These are phyloP conservation scores for Drosophila formosana DNA, from an alignment of 2,888 invertebrate species.

Conservation along the genomic window DNA sequence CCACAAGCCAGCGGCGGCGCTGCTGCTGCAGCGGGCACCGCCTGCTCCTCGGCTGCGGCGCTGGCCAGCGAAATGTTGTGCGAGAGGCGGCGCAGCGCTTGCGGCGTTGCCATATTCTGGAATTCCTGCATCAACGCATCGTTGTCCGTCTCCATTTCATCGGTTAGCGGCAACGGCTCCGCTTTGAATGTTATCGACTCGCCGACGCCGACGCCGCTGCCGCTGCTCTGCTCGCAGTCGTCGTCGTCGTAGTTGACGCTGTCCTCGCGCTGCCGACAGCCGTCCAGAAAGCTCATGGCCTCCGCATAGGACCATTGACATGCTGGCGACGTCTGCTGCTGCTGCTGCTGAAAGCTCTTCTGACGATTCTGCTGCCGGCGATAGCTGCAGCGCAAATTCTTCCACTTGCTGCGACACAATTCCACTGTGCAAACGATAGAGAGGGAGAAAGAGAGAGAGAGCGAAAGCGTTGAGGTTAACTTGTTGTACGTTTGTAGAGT, in stretches of 20 bases:
- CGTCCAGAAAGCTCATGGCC: slow-evolving; percentile 63
- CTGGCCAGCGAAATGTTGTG: slow-evolving; percentile 70
- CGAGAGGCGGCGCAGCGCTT: slow-evolving; percentile 76
- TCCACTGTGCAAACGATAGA: slow-evolving; percentile 61
- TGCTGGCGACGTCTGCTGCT: slow-evolving; percentile 34
- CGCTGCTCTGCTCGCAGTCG: slow-evolving; percentile 25
- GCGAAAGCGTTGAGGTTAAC: slow-evolving; percentile 9
- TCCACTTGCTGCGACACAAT: slow-evolving; percentile 82
- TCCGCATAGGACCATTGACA: slow-evolving; percentile 56
- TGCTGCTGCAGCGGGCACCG: background rate
- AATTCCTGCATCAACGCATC: slow-evolving; percentile 78
- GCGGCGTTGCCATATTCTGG: slow-evolving; percentile 76
- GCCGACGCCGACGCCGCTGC: too few relatives aligned
- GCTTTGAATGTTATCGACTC: slow-evolving; percentile 51
- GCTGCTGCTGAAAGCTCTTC: slow-evolving; percentile 26
- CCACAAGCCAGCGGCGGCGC: background rate
- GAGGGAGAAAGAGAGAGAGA: slow-evolving; percentile 5
- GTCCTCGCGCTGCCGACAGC: slow-evolving; percentile 33
- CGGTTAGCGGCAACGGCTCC: slow-evolving; percentile 34
- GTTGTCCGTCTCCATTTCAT: slow-evolving; percentile 73
- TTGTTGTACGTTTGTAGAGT: background rate
- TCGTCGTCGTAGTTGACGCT: slow-evolving; percentile 61
- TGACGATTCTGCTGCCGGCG: slow-evolving; percentile 51
- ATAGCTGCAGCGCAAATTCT: slow-evolving; percentile 77
- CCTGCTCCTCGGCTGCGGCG: slow-evolving; percentile 68